These are phyloP conservation scores for Heterohyrax brucei DNA, from an alignment of 2,797 vertebrate species.

Conservation along the genomic window DNA sequence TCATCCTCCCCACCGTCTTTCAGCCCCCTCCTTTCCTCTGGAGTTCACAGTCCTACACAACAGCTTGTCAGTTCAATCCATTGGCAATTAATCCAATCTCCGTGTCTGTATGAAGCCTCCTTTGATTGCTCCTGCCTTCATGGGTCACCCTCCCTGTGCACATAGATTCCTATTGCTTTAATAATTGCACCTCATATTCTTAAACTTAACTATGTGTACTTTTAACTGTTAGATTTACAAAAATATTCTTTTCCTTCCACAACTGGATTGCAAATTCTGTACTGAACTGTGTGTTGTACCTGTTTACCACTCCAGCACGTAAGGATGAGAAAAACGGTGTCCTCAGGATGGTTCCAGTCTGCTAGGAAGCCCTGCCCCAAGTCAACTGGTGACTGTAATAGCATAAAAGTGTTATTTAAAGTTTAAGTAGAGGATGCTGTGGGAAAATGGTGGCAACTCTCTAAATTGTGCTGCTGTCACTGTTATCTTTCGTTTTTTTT, in stretches of 20 bases:
- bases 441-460: not conserved
- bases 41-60: not conserved
- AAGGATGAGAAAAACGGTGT: not conserved
- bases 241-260: conserved; percentile 23
- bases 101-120: not conserved
- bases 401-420: not conserved
- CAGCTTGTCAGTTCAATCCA: not conserved
- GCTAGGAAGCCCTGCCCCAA: not conserved
- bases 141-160: not conserved
- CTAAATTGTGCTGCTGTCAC: not conserved
- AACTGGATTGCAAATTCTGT: conserved; percentile 1
- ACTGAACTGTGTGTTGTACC: not conserved
- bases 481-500: not conserved
- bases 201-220: not conserved
- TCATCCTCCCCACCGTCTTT: too few relatives aligned
- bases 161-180: not conserved
- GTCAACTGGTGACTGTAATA: not conserved
- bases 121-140: not conserved
- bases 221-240: not conserved
- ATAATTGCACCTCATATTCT: conserved; percentile 49
- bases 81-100: not conserved
- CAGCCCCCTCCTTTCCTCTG: not conserved
- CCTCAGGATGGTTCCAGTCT: not conserved
- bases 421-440: not conserved
- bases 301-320: conserved; percentile 12